Base-by-base conservation (phyloP, 2,113 vertebrate species). In the Prunella fulvescens region DNA sequence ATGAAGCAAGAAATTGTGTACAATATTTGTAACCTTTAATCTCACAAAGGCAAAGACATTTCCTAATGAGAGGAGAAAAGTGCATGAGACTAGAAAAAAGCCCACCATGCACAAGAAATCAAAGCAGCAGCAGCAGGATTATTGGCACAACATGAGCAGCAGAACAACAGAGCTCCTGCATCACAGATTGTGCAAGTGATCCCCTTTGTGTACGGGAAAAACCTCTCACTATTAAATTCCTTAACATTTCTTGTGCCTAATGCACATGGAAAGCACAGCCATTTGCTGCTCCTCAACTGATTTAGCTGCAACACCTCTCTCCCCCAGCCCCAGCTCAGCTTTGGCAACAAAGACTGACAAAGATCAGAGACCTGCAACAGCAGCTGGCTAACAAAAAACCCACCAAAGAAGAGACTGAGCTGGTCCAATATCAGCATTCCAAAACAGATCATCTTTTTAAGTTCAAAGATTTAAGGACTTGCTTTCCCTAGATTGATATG, bases 141-240 rank as follows among this genome's bases (percentile, higher is more conserved):
- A 31, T 22, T 56, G 53, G 17, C 0, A 1, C 13, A 54, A 26
- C 3, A 8, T 3, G 31, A 6, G 6, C 5, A 82, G 28, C 35
- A 33, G 29, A 71, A 66, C 14, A 69, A 39, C 62, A 51, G 16
- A 19, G n/a, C 18, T 86, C 64, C 45, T 39, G 35, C 14, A 54
- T 16, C 47, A 66, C n/a, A 4, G 3, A 56, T 0, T 33, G 29
- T 37, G 25, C 26, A 87, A 73, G 29, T 5, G 22, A 67, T 45
- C 5, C 9, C 0, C 0, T 10, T 2, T 2, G 4, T 20, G 37
- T 19, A 56, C 12, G 16, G 28, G 58, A 54, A 33, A 42, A 18
- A 2, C 0, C 10, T 62, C n/a, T 51, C 26, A 51, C 29, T 64
- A 37, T 7, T 44, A 62, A 67, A 35, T n/a, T 67, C 64, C 23